These are phyloP conservation scores for Pachliopta kotzebuea DNA, from an alignment of 2,888 invertebrate species.

Conservation along the genomic window DNA sequence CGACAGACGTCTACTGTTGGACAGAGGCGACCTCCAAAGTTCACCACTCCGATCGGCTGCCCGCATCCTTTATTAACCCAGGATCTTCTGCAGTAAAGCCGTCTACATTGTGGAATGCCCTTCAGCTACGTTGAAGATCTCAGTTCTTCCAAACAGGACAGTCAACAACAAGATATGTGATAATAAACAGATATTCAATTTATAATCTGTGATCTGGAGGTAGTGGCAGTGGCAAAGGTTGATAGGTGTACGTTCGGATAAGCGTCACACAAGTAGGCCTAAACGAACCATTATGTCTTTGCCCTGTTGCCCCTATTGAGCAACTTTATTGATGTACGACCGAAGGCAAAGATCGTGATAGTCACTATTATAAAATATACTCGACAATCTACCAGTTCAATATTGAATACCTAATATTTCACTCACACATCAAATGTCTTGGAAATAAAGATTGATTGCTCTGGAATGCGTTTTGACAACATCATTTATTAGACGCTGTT, in stretches of 20 bases:
- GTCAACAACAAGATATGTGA: too few relatives aligned
- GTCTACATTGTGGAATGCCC: too few relatives aligned
- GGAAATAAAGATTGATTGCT: conserved; percentile 19
- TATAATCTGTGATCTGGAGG: conserved; percentile 3
- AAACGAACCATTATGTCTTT: conserved; percentile 17
- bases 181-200: conserved; percentile 1
- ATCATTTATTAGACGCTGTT: conserved; percentile 1
- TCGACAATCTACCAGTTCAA: conserved; percentile 7
- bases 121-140: too few relatives aligned
- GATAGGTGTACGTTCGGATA: conserved; percentile 14
- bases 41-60: too few relatives aligned
- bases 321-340: conserved; percentile 16
- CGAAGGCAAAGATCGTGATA: conserved; percentile 14
- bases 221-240: conserved; percentile 10
- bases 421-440: conserved; percentile 12
- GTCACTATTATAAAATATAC: conserved; percentile 18
- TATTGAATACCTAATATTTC: conserved; percentile 19
- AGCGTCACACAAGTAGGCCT: conserved; percentile 9
- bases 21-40: too few relatives aligned
- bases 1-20: too few relatives aligned
- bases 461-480: conserved; percentile 7
- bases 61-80: too few relatives aligned
- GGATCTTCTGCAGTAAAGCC: too few relatives aligned
- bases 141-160: too few relatives aligned
- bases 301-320: conserved; percentile 6